Evolutionary conservation across 2,888 invertebrate species (phyloP), one percentile per base, ranked within the genome.

Genomic region (Shargacucullia verbasci): DNA sequence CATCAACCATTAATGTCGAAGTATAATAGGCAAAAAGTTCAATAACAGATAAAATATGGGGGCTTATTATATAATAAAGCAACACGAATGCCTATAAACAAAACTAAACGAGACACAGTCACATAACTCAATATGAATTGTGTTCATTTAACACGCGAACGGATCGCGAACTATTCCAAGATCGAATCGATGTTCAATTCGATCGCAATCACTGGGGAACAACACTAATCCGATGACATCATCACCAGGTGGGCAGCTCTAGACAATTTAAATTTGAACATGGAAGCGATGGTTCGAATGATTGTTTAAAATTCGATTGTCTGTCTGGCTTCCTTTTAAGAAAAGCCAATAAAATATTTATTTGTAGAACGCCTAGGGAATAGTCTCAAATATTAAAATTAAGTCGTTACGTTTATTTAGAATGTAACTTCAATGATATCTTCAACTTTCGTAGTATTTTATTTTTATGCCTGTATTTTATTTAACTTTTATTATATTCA

Each of bases 71-170:
- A 72, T 69, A 78, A 78, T 80, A 84, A 78, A 78, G 74, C 69
- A 73, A 85, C 88, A 88, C 86, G 87, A 86, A 86, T 69, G 74
- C 77, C 85, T 78, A 89, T 91, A 91, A 92, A 90, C 87, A 88
- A 86, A 86, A 84, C 81, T 79, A 82, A 90, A 89, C 86, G 88
- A 88, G 89, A 89, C 88, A 86, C 87, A 87, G 81, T 84, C 86
- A 77, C 83, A 90, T 91, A 88, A 88, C 81, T 90, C 88, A 88
- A 78, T 72, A 84, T 90, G 89, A 92, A 81, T 89, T 86, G 89
- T 91, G 85, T 80, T 83, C 81, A 81, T 87, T 87, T 80, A 84
- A 81, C 92, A 92, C 92, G 92, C 92, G 80, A 91, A 70, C 81
- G 69, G 78, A 65, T 80, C 78, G 81, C 83, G 63, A 83, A 78